Base-by-base conservation (phyloP, 1,140 invertebrate genomes). In the Riptortus pedestris region DNA sequence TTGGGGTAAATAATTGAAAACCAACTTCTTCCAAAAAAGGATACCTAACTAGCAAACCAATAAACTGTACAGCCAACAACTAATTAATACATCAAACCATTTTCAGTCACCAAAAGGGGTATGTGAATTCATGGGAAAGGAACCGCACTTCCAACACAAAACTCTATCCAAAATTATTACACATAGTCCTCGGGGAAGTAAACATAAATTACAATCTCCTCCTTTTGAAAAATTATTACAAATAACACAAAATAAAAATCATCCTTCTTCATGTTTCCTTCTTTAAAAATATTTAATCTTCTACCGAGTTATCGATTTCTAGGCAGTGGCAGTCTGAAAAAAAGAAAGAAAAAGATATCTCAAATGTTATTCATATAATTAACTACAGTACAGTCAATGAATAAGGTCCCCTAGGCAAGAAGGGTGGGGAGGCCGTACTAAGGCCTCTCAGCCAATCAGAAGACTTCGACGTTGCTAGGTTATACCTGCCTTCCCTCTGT, bases 1-100 rank as follows among this genome's bases (percentile, higher is more conserved):
- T 38, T 38, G 31, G 31, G 14, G 31, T 38, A 38, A 7, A 38
- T 38, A 38, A 38, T 38, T 38, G 31, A 55, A 55, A 55, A 24
- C 51, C 24, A 55, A 55, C 51, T 24, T 55, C 51, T 55, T 55
- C 51, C 51, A 24, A 16, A 27, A 26, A 18, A 55, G 51, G 51
- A 55, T 55, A 18, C 51, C 51, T 55, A 7, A 2, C 18, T 9
- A 55, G 26, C 51, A 24, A 24, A 24, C 51, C 51, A 1, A 38
- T 38, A 24, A 55, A 3, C 51, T 55, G 51, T 55, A 55, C 51
- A 55, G 51, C 51, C 51, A 2, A 24, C 51, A 27, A 55, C 16
- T 4, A 24, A 26, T 24, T 24, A 18, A 24, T 26, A 55, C 51
- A n/a, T n/a, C n/a, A 4, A 26, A 38, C 31, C 31, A 38, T 38